Conservation (phyloP, 1,140 invertebrate species). For the Bombyx mandarina region DNA sequence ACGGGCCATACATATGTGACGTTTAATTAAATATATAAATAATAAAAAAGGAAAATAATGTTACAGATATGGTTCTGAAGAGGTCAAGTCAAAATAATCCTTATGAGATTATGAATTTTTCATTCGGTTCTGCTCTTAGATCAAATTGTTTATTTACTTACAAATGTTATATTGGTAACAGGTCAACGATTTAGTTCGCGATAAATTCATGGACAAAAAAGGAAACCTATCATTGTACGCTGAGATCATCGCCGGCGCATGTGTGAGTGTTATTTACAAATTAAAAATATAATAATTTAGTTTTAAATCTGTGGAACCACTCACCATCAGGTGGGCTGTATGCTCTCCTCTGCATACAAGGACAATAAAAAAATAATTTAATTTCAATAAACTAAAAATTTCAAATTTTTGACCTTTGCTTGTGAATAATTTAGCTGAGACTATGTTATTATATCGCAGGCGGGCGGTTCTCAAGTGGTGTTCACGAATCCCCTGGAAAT, state of each 20-base stretch:
- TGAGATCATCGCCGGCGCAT: constrained; percentile 93
- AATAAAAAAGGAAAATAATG: no score
- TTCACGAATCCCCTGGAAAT: constrained; percentile 99
- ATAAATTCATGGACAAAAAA: constrained; percentile 93
- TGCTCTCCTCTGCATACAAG: no score
- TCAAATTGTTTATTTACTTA: not conserved
- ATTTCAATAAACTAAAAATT: not conserved
- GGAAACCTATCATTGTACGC: constrained; percentile 86
- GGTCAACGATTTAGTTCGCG: constrained; percentile 94
- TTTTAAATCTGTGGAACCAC: not conserved
- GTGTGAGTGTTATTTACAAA: constrained; percentile 78
- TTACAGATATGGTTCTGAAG: no score
- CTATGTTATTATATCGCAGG: constrained; percentile 66
- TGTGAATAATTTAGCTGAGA: not conserved
- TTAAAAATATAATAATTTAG: not conserved
- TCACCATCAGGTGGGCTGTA: no score
- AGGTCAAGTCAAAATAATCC: no score
- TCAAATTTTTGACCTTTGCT: not conserved
- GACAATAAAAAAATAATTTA: not conserved
- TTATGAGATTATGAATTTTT: no score
- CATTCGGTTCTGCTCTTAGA: no score
- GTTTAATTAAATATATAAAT: no score
- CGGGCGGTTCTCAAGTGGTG: constrained; percentile 93
- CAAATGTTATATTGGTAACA: constrained; percentile 43
- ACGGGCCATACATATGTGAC: no score